These are phyloP conservation scores for Anoplophora glabripennis DNA, from an alignment of 1,140 invertebrate species.

Conservation along the genomic window DNA sequence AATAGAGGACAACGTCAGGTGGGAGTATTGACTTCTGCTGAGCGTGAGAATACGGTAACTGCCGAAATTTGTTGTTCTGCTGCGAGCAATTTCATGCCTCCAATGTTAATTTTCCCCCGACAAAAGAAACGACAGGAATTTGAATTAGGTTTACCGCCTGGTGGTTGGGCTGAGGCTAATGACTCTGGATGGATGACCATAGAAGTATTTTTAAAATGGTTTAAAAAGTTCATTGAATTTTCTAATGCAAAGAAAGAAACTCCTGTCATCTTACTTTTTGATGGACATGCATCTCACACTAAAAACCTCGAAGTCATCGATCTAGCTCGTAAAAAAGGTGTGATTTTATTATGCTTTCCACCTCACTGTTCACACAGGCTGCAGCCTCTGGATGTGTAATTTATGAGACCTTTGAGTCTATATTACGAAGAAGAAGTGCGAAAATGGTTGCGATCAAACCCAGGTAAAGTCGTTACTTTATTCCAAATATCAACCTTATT, in stretches of 20 bases:
- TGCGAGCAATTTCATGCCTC: slow-evolving; percentile 34
- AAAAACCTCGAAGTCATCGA: slow-evolving; percentile 42
- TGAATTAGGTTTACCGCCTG: slow-evolving; percentile 24
- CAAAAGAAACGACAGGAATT: slow-evolving; percentile 30
- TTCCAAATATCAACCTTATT: no score
- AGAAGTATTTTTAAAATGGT: slow-evolving; percentile 41
- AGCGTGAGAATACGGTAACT: slow-evolving; percentile 13
- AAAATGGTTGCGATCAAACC: no score
- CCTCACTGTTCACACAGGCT: slow-evolving; percentile 46
- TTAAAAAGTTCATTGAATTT: slow-evolving; percentile 40
- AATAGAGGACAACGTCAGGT: slow-evolving; percentile 6
- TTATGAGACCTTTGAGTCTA: slow-evolving; percentile 42
- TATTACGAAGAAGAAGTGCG: slow-evolving; percentile 27
- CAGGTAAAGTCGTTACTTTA: no score
- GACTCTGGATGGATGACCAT: slow-evolving; percentile 40
- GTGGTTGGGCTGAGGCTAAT: slow-evolving; percentile 27
- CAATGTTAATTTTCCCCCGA: slow-evolving; percentile 38
- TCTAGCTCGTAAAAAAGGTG: slow-evolving; percentile 38
- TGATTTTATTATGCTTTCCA: slow-evolving; percentile 43
- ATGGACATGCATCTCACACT: slow-evolving; percentile 35
- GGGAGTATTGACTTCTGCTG: slow-evolving; percentile 10
- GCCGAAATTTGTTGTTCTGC: slow-evolving; percentile 16
- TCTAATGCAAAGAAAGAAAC: slow-evolving; percentile 25
- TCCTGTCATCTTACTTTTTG: slow-evolving; percentile 34
- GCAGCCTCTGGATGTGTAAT: slow-evolving; percentile 47